These are phyloP conservation scores for Vulpes lagopus DNA, from an alignment of 2,113 vertebrate genomes.

Conservation along the genomic window DNA sequence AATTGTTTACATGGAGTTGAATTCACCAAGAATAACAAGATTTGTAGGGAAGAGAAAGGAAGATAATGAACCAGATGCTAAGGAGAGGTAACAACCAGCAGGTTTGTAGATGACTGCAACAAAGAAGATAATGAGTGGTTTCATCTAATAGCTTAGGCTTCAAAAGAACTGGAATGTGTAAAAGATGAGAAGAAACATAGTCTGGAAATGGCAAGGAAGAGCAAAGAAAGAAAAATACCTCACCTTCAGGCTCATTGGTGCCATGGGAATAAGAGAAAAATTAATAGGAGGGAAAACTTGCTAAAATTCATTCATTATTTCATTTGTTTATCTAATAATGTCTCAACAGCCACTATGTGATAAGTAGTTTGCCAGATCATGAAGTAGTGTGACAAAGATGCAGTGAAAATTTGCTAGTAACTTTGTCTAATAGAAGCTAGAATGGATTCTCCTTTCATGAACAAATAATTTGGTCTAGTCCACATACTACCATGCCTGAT, in stretches of 20 bases:
- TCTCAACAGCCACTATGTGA: background rate
- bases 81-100: background rate
- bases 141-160: background rate
- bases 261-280: background rate
- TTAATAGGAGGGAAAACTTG: background rate
- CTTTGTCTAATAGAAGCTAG: background rate
- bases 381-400: background rate
- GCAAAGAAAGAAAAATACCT: background rate
- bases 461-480: conserved; percentile 20
- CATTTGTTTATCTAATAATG: conserved; percentile 10
- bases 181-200: background rate
- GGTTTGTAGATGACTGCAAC: background rate
- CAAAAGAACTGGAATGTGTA: background rate
- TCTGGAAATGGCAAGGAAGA: background rate
- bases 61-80: background rate
- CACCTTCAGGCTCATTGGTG: background rate
- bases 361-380: background rate
- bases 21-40: conserved; percentile 9
- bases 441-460: conserved; percentile 6
- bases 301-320: conserved; percentile 3
- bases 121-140: background rate
- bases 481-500: background rate
- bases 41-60: conserved; percentile 26
- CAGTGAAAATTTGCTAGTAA: conserved; percentile 1
- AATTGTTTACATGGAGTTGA: background rate